Conservation (phyloP, 2,888 invertebrate genomes). For the Drosophila merina region DNA sequence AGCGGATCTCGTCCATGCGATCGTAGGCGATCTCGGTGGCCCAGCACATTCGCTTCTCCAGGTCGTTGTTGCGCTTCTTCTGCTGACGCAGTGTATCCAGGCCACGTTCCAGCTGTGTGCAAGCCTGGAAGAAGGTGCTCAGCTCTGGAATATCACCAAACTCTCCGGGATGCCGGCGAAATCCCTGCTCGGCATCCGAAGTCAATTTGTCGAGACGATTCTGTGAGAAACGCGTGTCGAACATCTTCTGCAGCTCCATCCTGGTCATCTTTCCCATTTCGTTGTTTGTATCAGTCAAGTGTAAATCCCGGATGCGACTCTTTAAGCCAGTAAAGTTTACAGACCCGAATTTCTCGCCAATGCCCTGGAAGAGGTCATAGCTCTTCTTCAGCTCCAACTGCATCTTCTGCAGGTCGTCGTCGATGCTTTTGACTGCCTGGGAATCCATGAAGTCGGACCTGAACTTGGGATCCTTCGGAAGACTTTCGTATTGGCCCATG, state of each 20-base stretch:
- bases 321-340: constrained; percentile 76
- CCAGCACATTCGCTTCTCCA: constrained; percentile 70
- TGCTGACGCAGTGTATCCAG: constrained; percentile 73
- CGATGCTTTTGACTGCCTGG: constrained; percentile 56
- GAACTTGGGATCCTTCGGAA: constrained; percentile 28
- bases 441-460: constrained; percentile 49
- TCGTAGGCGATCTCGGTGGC: constrained; percentile 74
- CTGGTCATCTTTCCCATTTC: constrained; percentile 56
- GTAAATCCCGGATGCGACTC: constrained; percentile 77
- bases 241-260: constrained; percentile 62
- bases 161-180: constrained; percentile 81
- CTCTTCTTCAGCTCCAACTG: constrained; percentile 74
- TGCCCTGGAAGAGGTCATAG: constrained; percentile 77
- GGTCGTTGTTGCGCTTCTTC: constrained; percentile 64
- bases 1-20: constrained; percentile 74
- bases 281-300: constrained; percentile 58
- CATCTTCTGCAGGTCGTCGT: constrained; percentile 77
- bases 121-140: constrained; percentile 80
- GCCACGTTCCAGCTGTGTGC: constrained; percentile 79
- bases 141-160: constrained; percentile 82
- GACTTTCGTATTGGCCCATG: background rate
- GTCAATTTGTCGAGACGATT: constrained; percentile 74
- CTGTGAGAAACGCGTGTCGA: constrained; percentile 68
- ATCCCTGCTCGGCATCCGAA: constrained; percentile 66
- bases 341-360: constrained; percentile 78